These are phyloP conservation scores for Toxotes chatareus DNA, from an alignment of 2,113 vertebrate genomes.

Conservation along the genomic window DNA sequence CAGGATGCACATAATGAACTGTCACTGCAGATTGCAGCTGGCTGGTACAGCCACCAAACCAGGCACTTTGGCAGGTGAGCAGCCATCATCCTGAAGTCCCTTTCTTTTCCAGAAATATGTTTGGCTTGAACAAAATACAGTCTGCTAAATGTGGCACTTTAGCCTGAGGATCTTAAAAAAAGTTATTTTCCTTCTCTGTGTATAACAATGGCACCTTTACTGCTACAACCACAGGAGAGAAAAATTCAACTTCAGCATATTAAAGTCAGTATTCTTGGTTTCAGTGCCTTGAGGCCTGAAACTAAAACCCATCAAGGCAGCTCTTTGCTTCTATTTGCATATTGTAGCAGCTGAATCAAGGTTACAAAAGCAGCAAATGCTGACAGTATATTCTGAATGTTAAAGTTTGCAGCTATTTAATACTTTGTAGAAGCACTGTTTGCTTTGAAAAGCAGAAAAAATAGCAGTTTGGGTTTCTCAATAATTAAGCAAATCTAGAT, in stretches of 20 bases:
- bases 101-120: conserved; percentile 13
- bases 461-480: neutral
- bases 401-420: conserved; percentile 23
- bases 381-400: conserved; percentile 33
- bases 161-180: conserved; percentile 13
- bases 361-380: conserved; percentile 22
- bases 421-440: neutral
- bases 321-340: conserved; percentile 22
- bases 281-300: conserved; percentile 36
- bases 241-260: conserved; percentile 35
- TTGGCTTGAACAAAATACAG: neutral
- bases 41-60: neutral
- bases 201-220: conserved; percentile 28
- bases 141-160: conserved; percentile 1
- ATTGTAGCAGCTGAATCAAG: conserved; percentile 15
- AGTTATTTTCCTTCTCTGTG: neutral
- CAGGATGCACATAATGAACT: conserved; percentile 37
- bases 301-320: conserved; percentile 38
- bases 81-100: neutral
- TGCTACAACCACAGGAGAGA: conserved; percentile 9
- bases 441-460: neutral
- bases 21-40: conserved; percentile 21
- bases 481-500: neutral
- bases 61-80: conserved; percentile 20
- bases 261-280: conserved; percentile 29